Evolutionary conservation across 1,140 invertebrate genomes (phyloP).

Genomic region (Charaxes varanes): DNA sequence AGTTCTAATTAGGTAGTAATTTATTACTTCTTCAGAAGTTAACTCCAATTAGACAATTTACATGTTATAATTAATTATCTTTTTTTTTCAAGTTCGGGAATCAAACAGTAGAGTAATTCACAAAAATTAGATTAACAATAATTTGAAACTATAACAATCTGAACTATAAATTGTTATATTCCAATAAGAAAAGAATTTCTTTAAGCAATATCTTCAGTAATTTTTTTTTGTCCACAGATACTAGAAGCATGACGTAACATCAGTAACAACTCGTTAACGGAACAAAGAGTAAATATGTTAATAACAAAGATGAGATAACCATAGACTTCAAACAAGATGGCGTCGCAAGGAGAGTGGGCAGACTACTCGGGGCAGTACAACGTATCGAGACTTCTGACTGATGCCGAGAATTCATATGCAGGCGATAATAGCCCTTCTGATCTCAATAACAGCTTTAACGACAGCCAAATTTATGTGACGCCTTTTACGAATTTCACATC

Average conservation of each 20-base stretch:
- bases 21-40: too few species aligned
- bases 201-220: too few species aligned
- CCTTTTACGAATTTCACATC: conserved; percentile 51
- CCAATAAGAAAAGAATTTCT: too few species aligned
- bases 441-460: conserved; percentile 39
- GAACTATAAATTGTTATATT: too few species aligned
- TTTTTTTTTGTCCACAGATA: conserved; percentile 28
- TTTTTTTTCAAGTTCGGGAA: too few species aligned
- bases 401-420: conserved; percentile 11
- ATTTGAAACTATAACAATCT: too few species aligned
- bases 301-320: conserved; percentile 33
- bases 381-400: conserved; percentile 9
- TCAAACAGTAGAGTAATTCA: too few species aligned
- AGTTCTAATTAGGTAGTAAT: too few species aligned
- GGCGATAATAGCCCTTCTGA: conserved; percentile 18
- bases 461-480: conserved; percentile 44
- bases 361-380: conserved; percentile 23
- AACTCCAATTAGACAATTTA: too few species aligned
- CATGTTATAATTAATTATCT: too few species aligned
- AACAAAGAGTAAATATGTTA: conserved; percentile 23
- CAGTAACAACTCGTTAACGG: not conserved
- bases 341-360: conserved; percentile 27
- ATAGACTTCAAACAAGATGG: conserved; percentile 29
- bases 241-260: conserved; percentile 10
- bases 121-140: too few species aligned